Evolutionary conservation across 2,888 invertebrate species (phyloP), one percentile per base, ranked within the genome.

Genomic region (Margaritifera margaritifera): DNA sequence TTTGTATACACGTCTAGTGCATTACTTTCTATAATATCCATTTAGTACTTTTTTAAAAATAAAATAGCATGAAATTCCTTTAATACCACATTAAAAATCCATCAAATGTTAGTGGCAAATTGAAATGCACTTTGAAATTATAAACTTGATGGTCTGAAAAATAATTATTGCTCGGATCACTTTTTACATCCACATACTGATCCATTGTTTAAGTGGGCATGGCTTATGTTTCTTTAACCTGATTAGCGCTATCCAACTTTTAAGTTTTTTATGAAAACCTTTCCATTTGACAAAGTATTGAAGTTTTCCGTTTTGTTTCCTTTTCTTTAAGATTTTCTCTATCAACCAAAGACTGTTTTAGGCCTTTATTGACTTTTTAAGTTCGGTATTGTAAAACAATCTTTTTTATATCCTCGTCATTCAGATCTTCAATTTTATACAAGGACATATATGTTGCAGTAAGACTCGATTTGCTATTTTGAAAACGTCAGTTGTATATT

Each of bases 401-500:
- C 57, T n/a, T 24, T 24, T 56, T 8, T 8, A 56, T 56, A 18
- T 56, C 6, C n/a, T 56, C 57, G 8, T n/a, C n/a, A 22, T 56
- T 56, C n/a, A 56, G 24, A 56, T 56, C 57, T n/a, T 8, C n/a
- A 6, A 56, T 11, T n/a, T 56, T 56, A 11, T 51, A 68, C 62
- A 62, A 57, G 25, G 68, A 59, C 25, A 68, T 63, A 15, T 64
- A 63, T n/a, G n/a, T 31, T 68, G 68, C 59, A 59, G 57, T 1
- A 68, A 18, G 31, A 63, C 3, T n/a, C 63, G 51, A 31, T 54
- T 25, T 5, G 52, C 4, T 53, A 68, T 24, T 24, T 58, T 57
- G 27, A 68, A 68, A 4, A 68, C 54, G 20, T 68, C 68, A 2
- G 63, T 53, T 20, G 68, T 68, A 25, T 52, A 68, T 27, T 68